A percentile compares a stretch with the other conserved stretches of the same genome.
These are phyloP conservation scores for Smithornis capensis DNA, from an alignment of 2,113 vertebrate species.

Conservation along the genomic window DNA sequence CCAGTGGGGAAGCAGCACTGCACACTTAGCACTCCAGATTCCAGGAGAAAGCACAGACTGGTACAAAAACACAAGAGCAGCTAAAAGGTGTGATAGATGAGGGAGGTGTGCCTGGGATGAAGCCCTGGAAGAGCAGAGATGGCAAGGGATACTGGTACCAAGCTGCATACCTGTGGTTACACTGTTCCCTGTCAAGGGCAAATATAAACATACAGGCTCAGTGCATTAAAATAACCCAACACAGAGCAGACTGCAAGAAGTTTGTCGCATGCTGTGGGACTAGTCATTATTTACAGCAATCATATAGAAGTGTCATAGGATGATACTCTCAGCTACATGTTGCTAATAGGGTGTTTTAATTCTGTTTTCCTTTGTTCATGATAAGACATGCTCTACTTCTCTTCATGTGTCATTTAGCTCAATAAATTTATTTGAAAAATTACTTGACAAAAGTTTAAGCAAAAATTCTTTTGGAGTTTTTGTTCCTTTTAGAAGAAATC, in stretches of 20 bases:
- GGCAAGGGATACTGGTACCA: not conserved
- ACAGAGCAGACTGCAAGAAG: not conserved
- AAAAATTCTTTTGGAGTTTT: not conserved
- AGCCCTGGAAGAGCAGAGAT: not conserved
- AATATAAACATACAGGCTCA: not conserved
- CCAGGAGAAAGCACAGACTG: not conserved
- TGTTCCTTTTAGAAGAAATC: not conserved
- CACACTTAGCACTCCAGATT: not conserved
- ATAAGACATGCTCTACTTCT: not conserved
- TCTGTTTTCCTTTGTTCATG: not conserved
- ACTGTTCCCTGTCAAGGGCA: not conserved
- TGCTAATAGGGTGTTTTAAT: not conserved
- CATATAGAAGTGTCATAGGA: not conserved
- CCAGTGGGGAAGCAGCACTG: fast-evolving
- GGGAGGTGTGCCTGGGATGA: not conserved
- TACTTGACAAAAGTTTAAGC: not conserved
- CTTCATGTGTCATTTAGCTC: not conserved
- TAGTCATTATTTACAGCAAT: not conserved
- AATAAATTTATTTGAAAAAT: not conserved
- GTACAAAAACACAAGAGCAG: not conserved
- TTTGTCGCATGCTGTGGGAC: not conserved
- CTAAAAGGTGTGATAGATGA: not conserved
- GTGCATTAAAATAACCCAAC: not conserved
- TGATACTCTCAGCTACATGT: not conserved
- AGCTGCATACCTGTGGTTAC: not conserved